These are phyloP conservation scores for Tyria jacobaeae DNA, from an alignment of 2,888 invertebrate species.

Conservation along the genomic window DNA sequence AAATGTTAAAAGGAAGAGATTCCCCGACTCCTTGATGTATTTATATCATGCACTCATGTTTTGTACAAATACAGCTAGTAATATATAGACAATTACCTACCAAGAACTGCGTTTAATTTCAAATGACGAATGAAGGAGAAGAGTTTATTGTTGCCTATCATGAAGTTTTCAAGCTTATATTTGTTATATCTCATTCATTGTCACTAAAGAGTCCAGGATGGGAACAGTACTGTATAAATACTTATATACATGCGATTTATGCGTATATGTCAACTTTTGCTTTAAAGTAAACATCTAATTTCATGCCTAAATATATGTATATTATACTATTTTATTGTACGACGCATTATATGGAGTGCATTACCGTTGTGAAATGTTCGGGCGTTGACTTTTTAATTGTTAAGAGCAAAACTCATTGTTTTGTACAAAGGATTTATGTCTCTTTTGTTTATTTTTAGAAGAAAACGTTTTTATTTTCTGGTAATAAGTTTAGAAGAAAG, in stretches of 20 bases:
- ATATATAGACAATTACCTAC: slow-evolving; percentile 3
- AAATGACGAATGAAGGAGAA: slow-evolving; percentile 20
- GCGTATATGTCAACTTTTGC: not conserved
- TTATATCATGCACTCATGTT: not conserved
- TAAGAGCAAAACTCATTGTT: slow-evolving; percentile 8
- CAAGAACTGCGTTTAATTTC: slow-evolving; percentile 8
- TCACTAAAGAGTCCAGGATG: not conserved
- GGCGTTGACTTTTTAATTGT: slow-evolving; percentile 27
- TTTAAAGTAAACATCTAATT: slow-evolving; percentile 1
- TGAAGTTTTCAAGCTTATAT: slow-evolving; percentile 5
- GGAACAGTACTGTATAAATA: no score
- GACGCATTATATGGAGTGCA: slow-evolving; percentile 10
- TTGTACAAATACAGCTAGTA: not conserved
- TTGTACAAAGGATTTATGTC: slow-evolving; percentile 2
- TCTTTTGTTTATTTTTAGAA: not conserved
- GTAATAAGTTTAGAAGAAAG: not conserved
- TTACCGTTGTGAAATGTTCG: slow-evolving; percentile 13
- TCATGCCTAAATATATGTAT: slow-evolving; percentile 10
- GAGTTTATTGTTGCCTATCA: slow-evolving; percentile 10
- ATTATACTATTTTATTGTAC: slow-evolving; percentile 15
- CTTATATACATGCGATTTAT: not conserved
- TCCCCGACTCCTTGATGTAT: slow-evolving; percentile 30
- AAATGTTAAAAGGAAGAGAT: slow-evolving; percentile 29
- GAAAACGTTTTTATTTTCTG: not conserved
- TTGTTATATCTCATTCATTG: not conserved